These are phyloP conservation scores for Habrosyne pyritoides DNA, from an alignment of 2,888 invertebrate species.

Conservation along the genomic window DNA sequence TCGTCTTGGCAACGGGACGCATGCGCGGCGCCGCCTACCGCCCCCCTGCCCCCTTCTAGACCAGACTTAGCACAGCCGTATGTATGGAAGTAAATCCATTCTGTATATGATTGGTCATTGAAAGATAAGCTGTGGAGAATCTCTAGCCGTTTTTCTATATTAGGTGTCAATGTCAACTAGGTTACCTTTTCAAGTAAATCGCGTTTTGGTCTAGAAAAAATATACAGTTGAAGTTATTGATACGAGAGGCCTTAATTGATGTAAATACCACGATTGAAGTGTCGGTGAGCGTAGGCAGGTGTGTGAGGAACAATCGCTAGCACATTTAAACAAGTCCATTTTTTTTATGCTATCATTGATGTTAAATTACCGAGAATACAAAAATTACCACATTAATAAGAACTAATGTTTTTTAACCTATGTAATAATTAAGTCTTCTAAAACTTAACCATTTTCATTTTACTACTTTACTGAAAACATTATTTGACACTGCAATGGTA, in stretches of 20 bases:
- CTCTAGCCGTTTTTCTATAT: not conserved
- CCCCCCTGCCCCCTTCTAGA: constrained; percentile 47
- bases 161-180: not conserved
- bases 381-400: not conserved
- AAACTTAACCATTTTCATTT: no score
- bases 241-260: not conserved
- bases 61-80: constrained; percentile 35
- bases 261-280: not conserved
- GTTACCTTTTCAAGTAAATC: not conserved
- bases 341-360: not conserved
- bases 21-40: constrained; percentile 81
- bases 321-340: not conserved
- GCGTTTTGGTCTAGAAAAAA: not conserved
- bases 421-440: no score
- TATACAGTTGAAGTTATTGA: not conserved
- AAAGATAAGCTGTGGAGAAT: not conserved
- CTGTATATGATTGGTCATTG: constrained; percentile 37
- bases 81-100: constrained; percentile 46
- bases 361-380: no score
- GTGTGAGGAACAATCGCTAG: not conserved
- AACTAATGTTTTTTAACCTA: no score
- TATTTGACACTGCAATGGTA: not conserved
- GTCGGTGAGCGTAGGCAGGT: not conserved
- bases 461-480: no score
- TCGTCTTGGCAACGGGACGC: constrained; percentile 85